phyloP scores from a whole-genome alignment of 2,113 vertebrate genomes.

The Limanda limanda region DNA sequence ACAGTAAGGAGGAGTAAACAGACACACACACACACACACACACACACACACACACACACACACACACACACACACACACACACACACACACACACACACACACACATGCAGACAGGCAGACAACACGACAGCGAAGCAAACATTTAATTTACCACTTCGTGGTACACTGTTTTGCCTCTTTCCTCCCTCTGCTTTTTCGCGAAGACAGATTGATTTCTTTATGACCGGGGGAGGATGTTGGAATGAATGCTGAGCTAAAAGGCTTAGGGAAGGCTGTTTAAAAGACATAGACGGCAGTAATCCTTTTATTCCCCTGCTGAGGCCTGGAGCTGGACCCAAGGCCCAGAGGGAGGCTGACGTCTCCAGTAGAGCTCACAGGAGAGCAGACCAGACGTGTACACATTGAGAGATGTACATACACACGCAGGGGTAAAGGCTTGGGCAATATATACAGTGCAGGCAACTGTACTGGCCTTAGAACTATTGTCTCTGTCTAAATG shows the following conservation, averaged over 20 bases:
- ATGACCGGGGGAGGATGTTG: constrained; percentile 53
- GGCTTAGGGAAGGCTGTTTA: constrained; percentile 78
- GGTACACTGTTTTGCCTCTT: constrained; percentile 24
- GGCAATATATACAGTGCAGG: neutral
- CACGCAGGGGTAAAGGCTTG: neutral
- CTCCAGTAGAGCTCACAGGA: constrained; percentile 56
- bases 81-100: neutral
- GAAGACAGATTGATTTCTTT: constrained; percentile 67
- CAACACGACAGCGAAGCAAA: constrained; percentile 40
- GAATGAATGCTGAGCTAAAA: constrained; percentile 75
- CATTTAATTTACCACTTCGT: constrained; percentile 45
- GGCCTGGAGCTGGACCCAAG: constrained; percentile 55
- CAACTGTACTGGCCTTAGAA: neutral
- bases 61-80: neutral
- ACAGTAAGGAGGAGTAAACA: constrained; percentile 14
- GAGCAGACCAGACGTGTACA: constrained; percentile 16
- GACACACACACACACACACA: neutral
- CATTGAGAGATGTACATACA: constrained; percentile 18
- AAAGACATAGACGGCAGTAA: constrained; percentile 75
- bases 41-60: too few relatives aligned
- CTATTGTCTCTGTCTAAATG: neutral
- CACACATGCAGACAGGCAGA: constrained; percentile 5
- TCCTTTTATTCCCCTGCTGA: constrained; percentile 69
- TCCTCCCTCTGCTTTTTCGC: constrained; percentile 18
- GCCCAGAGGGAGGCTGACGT: constrained; percentile 66